A percentile compares a stretch with the other conserved stretches of the same genome.
These are phyloP conservation scores for Aplysia californica DNA, from an alignment of 1,140 invertebrate genomes.

Conservation along the genomic window DNA sequence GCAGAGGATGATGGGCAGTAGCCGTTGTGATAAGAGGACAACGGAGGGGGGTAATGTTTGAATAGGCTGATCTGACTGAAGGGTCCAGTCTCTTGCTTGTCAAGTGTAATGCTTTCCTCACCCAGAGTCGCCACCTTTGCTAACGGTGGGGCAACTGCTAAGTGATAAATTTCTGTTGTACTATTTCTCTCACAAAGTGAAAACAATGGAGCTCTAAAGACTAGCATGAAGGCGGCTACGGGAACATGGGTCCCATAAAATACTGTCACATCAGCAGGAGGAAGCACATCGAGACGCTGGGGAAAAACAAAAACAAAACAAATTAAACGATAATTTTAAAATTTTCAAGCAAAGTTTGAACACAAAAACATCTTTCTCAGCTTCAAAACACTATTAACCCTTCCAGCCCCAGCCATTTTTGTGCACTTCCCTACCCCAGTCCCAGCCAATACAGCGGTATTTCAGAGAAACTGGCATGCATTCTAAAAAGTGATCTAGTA, in stretches of 20 bases:
- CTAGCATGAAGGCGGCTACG: constrained; percentile 15
- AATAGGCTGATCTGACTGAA: constrained; percentile 8
- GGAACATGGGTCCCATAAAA: constrained; percentile 7
- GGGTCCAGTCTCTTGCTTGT: constrained; percentile 5
- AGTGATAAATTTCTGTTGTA: neutral
- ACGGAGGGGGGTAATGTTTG: neutral
- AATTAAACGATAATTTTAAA: neutral
- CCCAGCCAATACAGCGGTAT: too few relatives aligned
- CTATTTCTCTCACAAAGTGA: neutral
- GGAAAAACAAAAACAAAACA: neutral
- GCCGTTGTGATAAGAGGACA: too few relatives aligned
- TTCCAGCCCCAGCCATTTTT: too few relatives aligned
- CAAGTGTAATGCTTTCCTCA: neutral
- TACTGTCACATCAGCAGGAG: neutral
- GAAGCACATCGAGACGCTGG: neutral
- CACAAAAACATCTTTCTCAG: too few relatives aligned
- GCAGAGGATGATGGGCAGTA: too few relatives aligned
- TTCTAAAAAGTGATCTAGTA: too few relatives aligned
- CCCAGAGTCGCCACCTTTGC: constrained; percentile 11
- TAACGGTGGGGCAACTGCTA: constrained; percentile 1
- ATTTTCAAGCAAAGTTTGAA: too few relatives aligned
- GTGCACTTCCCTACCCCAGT: too few relatives aligned
- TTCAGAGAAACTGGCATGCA: too few relatives aligned
- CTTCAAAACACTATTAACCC: too few relatives aligned
- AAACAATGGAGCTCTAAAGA: neutral